Conservation (phyloP, 2,113 vertebrate species). For the Paraplagusia blochii region DNA sequence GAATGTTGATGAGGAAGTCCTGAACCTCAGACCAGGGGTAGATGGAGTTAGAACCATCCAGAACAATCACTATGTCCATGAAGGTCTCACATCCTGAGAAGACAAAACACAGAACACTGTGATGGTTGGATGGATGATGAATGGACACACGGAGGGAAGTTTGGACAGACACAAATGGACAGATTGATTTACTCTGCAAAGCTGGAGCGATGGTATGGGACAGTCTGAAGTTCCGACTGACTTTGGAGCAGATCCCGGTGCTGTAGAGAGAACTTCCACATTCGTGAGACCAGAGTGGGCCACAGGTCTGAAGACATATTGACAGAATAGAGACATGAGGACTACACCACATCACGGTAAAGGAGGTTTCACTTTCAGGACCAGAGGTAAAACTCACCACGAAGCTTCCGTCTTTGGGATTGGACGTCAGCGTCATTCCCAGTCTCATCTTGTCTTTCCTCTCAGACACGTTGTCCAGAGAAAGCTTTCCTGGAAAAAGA, state of each 20-base stretch:
- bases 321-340: not conserved
- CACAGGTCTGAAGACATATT: conserved; percentile 82
- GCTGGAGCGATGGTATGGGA: conserved; percentile 86
- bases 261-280: conserved; percentile 96
- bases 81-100: conserved; percentile 91
- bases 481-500: conserved; percentile 77
- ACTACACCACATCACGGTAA: not conserved
- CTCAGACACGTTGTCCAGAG: conserved; percentile 89
- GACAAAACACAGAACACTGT: not conserved
- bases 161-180: not conserved
- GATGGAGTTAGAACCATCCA: conserved; percentile 98
- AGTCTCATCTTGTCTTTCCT: conserved; percentile 93
- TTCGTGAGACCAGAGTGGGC: conserved; percentile 95
- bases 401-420: conserved; percentile 89
- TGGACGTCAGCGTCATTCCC: conserved; percentile 89
- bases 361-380: not conserved
- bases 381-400: conserved; percentile 78
- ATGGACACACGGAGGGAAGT: not conserved
- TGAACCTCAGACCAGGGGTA: conserved; percentile 98
- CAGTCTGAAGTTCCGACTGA: conserved; percentile 87
- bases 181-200: conserved; percentile 81
- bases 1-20: conserved; percentile 92
- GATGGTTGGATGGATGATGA: not conserved
- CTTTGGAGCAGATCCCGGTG: conserved; percentile 90
- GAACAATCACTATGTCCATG: conserved; percentile 95